Evolutionary conservation across 1,140 invertebrate genomes (phyloP), one percentile per base, ranked within the genome.

Genomic region (Eubasilissa regina): DNA sequence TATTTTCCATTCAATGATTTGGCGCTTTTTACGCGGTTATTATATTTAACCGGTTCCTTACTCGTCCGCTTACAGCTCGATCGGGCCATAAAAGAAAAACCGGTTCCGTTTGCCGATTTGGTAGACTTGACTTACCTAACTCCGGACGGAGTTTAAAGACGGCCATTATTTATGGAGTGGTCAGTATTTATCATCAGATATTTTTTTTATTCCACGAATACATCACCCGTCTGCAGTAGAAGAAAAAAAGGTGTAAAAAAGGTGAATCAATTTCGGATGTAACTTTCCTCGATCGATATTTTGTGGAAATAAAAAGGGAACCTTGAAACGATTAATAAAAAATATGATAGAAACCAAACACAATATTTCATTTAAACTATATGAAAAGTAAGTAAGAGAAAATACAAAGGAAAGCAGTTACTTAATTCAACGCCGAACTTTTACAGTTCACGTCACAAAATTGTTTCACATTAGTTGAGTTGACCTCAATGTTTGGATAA

Each of bases 61-160:
- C 60, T 43, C 47, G 19, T 70, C 66, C 66, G 25, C 25, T 35
- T 6, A 35, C 6, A 35, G 25, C 66, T 19, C 66, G 11, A 13
- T 15, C 45, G 9, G 44, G 11, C 60, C 60, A 25, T 43, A 12
- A 19, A 64, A 12, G 60, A 64, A 64, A 70, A 51, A 70, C 66
- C 66, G 66, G 66, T 70, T 70, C 48, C 21, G 45, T 70, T 51
- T 70, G 45, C 19, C 45, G 44, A 66, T 44, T 66, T 44, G 62
- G 35, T 51, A 51, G 60, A 35, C 19, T 51, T 11, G 66, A 25
- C 43, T 70, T 21, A 70, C 66, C 17, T 70, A 7, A 53, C 45
- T 70, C 35, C 66, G 19, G 45, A n/a, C 45, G 7, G 45, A 68
- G 11, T 17, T 17, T 56, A 17, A n/a, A 66, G 62, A 44, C 35